Evolutionary conservation across 2,113 vertebrate species (phyloP), one percentile per base, ranked within the genome.

Genomic region (Epinephelus cyanopodus): DNA sequence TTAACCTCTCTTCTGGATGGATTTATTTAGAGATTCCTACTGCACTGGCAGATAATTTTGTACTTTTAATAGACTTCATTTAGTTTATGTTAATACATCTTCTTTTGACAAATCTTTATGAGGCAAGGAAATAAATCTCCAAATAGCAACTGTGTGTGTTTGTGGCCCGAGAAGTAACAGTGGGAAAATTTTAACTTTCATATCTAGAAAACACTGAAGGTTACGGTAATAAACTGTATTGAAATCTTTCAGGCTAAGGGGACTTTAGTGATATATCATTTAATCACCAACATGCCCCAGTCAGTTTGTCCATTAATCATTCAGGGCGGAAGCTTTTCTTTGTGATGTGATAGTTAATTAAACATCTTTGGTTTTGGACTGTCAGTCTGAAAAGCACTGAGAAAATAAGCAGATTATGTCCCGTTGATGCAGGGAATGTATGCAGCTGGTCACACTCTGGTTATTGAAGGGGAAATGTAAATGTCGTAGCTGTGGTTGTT

Each of bases 1-100:
- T 69, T 19, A 56, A 69, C 42, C 57, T 82, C 58, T 79, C 33
- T 39, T 53, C 23, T 70, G 17, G 17, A 62, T 23, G n/a, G 3
- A 21, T 65, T 37, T 48, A 39, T 11, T 54, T 6, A 19, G 47
- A 53, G 45, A 56, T 14, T 62, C 5, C 6, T 17, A 11, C 19
- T 56, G 53, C 54, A 27, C 52, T 21, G 7, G 21, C 4, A 84
- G 15, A 60, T 60, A 6, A 23, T 56, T 4, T 6, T 54, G 66
- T 73, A 53, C 17, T 19, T 48, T 50, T 2, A 3, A 54, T 5
- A 39, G 8, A 66, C 60, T 58, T 61, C 0, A 37, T 19, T 39
- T 27, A 5, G 50, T 57, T 48, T 73, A 58, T 73, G 61, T 65
- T 45, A 19, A 23, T 45, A 4, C 13, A 3, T 58, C 6, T 53